Conservation (phyloP, 2,797 vertebrate genomes). For the Amazona finschi region DNA sequence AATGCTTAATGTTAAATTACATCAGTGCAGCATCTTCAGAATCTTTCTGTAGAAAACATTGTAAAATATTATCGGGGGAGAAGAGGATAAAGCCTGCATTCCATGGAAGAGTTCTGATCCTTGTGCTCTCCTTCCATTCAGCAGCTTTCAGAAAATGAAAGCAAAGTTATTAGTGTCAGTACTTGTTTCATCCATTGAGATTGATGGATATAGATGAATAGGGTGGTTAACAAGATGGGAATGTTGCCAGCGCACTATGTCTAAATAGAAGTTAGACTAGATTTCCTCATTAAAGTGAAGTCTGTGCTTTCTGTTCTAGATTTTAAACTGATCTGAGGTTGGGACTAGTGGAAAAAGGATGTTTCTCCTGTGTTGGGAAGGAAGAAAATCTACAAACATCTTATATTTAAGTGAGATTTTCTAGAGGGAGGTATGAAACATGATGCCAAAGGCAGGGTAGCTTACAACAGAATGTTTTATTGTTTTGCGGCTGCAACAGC, state of each 20-base stretch:
- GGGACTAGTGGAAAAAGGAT: neutral
- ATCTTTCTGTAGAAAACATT: neutral
- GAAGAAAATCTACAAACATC: neutral
- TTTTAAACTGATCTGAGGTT: conserved; percentile 12
- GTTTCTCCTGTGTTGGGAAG: neutral
- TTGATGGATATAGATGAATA: conserved; percentile 34
- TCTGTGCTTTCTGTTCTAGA: conserved; percentile 1
- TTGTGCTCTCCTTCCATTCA: neutral
- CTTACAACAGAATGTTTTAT: conserved; percentile 36
- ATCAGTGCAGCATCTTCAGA: neutral
- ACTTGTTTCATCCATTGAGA: conserved; percentile 17
- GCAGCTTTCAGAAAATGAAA: neutral
- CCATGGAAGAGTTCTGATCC: neutral
- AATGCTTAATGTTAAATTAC: neutral
- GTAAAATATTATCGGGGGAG: neutral
- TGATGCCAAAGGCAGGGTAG: neutral
- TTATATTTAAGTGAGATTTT: conserved; percentile 31
- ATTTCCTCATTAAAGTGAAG: conserved; percentile 13
- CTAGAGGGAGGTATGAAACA: neutral
- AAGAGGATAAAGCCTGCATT: neutral
- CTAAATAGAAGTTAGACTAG: neutral
- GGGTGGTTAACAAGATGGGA: conserved; percentile 33
- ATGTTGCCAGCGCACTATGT: neutral
- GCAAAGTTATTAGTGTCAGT: conserved; percentile 33
- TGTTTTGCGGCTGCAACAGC: conserved; percentile 5